Evolutionary conservation across 2,797 vertebrate genomes (phyloP).

Genomic region (Pelobates cultripes): DNA sequence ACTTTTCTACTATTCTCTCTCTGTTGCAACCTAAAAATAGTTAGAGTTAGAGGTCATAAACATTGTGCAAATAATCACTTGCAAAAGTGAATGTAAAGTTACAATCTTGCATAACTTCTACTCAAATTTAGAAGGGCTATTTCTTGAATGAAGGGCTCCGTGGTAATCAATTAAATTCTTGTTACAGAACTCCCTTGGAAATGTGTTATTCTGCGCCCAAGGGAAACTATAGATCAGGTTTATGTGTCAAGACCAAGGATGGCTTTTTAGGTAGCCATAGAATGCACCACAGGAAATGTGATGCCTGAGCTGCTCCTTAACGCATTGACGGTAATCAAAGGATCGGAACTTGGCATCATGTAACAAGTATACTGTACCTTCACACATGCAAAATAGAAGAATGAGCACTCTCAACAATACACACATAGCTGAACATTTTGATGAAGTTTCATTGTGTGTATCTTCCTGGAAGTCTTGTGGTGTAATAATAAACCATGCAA

Average conservation of each 20-base stretch:
- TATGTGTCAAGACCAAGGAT: constrained; percentile 36
- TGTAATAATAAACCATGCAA: constrained; percentile 65
- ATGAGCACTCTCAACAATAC: constrained; percentile 52
- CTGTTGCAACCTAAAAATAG: no score
- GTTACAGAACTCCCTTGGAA: constrained; percentile 9
- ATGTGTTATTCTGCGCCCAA: constrained; percentile 3
- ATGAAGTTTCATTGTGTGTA: constrained; percentile 59
- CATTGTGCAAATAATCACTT: no score
- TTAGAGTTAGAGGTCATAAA: no score
- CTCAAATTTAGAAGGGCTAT: no score
- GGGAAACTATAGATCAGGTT: constrained; percentile 35
- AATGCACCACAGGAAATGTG: constrained; percentile 37
- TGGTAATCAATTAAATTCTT: constrained; percentile 37
- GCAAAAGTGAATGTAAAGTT: no score
- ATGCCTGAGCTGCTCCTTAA: constrained; percentile 33
- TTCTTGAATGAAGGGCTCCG: constrained; percentile 11
- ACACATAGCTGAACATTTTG: constrained; percentile 60
- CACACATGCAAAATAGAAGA: constrained; percentile 52
- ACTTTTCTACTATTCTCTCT: no score
- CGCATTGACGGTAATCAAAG: constrained; percentile 38
- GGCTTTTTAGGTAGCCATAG: constrained; percentile 23
- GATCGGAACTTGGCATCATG: constrained; percentile 36
- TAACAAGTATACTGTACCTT: constrained; percentile 54
- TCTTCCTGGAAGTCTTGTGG: constrained; percentile 59
- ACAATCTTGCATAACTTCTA: no score